These are phyloP conservation scores for Scaptomyza caliginosa DNA, from an alignment of 2,888 invertebrate genomes.

Conservation along the genomic window DNA sequence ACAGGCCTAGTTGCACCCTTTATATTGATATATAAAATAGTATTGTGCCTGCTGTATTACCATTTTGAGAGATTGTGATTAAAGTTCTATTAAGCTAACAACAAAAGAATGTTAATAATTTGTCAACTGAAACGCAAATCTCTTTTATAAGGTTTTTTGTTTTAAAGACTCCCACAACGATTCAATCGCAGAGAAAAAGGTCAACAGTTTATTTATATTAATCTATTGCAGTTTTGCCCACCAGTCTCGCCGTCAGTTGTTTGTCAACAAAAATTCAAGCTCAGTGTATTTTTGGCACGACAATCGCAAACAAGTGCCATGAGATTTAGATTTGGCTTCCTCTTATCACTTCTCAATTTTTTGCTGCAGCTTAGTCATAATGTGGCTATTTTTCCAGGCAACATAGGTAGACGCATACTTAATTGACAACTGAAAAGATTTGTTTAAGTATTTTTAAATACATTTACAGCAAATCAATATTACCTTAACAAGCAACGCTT, in stretches of 20 bases:
- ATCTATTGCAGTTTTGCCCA: neutral
- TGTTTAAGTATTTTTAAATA: neutral
- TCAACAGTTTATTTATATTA: slow-evolving; percentile 25
- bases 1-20: too few relatives aligned
- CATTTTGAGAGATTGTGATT: too few relatives aligned
- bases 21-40: too few relatives aligned
- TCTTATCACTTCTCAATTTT: slow-evolving; percentile 15
- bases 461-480: slow-evolving; percentile 53
- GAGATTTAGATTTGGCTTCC: slow-evolving; percentile 30
- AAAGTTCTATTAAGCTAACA: too few relatives aligned
- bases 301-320: slow-evolving; percentile 47
- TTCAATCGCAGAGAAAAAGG: neutral
- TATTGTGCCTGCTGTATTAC: too few relatives aligned
- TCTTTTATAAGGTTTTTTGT: neutral
- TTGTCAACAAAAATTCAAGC: neutral
- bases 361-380: slow-evolving; percentile 8
- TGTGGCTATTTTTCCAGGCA: slow-evolving; percentile 18
- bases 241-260: neutral
- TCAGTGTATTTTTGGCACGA: slow-evolving; percentile 32
- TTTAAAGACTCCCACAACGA: slow-evolving; percentile 1
- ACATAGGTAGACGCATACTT: slow-evolving; percentile 52
- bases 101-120: too few relatives aligned
- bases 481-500: slow-evolving; percentile 61
- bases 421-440: neutral
- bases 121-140: neutral